Percentiles rank a stretch among this genome's conserved stretches.
Conservation (phyloP, 2,113 vertebrate species). For the Caretta caretta region DNA sequence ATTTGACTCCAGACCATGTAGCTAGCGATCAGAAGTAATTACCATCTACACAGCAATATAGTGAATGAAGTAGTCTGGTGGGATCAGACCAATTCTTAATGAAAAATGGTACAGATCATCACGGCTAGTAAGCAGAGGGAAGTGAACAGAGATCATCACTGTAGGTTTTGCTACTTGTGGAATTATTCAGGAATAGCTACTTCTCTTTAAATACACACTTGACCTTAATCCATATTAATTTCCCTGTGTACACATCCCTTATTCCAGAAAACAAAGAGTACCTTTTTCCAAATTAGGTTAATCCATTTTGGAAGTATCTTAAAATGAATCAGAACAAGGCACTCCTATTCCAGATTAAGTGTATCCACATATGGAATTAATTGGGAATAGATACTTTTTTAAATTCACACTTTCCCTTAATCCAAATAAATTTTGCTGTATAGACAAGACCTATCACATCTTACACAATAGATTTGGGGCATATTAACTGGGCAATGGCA, state of each 20-base stretch:
- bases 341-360: too few relatives aligned
- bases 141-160: neutral
- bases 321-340: too few relatives aligned
- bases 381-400: too few relatives aligned
- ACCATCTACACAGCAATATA: fast-evolving
- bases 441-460: neutral
- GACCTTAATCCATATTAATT: neutral
- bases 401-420: neutral
- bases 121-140: neutral
- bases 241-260: neutral
- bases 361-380: too few relatives aligned
- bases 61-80: neutral
- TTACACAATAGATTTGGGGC: neutral
- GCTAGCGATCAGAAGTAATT: neutral
- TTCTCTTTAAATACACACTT: neutral
- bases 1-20: neutral
- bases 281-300: too few relatives aligned
- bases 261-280: too few relatives aligned
- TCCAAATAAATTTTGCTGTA: neutral
- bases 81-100: neutral
- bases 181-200: neutral
- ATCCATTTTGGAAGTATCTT: too few relatives aligned
- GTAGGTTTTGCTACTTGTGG: neutral
- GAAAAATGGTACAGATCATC: neutral
- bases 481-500: neutral